Percentiles rank a stretch among this genome's conserved stretches.
These are phyloP conservation scores for Heptranchias perlo DNA, from an alignment of 2,113 vertebrate genomes.

Conservation along the genomic window DNA sequence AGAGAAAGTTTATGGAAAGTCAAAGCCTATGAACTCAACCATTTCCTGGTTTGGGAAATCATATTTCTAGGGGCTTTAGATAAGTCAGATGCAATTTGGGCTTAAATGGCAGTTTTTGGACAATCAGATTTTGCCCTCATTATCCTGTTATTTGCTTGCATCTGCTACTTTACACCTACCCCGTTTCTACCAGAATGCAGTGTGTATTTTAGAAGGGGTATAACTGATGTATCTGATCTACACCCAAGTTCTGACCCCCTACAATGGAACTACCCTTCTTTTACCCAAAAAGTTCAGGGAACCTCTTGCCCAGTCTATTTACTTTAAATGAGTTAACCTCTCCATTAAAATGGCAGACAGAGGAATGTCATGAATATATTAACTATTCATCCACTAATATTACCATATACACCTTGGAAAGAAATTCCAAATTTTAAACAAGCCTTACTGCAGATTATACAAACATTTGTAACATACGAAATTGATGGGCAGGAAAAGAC, in stretches of 20 bases:
- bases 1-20: neutral
- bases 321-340: neutral
- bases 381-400: neutral
- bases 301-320: neutral
- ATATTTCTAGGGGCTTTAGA: neutral
- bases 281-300: neutral
- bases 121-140: neutral
- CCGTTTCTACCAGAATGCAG: neutral
- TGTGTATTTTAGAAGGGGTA: neutral
- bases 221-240: neutral
- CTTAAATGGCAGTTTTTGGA: neutral
- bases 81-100: neutral
- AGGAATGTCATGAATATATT: neutral
- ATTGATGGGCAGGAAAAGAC: too few species aligned
- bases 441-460: neutral
- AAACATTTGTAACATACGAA: too few species aligned
- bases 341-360: neutral
- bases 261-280: neutral
- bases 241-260: neutral
- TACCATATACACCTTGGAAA: neutral
- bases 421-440: constrained; percentile 6
- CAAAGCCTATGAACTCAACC: neutral
- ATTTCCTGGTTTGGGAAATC: neutral
- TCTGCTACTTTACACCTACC: neutral
- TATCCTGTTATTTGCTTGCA: neutral